Evolutionary conservation across 1,140 invertebrate species (phyloP).

Genomic region (Spodoptera litura): DNA sequence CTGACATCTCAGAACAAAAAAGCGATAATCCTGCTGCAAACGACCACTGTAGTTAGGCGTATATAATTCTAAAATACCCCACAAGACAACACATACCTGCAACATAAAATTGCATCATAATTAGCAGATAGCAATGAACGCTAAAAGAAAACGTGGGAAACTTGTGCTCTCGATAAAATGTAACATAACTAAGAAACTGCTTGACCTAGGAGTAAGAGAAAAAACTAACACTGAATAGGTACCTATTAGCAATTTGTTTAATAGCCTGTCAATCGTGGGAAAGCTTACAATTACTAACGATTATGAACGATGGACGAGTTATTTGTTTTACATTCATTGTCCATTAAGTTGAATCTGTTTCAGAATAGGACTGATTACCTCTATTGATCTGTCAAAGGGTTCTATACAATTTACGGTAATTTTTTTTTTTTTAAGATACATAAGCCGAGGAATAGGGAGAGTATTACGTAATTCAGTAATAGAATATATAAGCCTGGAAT

Average conservation of each 20-base stretch:
- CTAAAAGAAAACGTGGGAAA: conserved; percentile 18
- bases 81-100: no score
- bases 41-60: no score
- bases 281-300: background rate
- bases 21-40: no score
- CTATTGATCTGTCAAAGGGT: no score
- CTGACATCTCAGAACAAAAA: no score
- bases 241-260: background rate
- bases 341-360: background rate
- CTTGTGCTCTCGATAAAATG: conserved; percentile 1
- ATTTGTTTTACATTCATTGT: background rate
- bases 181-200: conserved; percentile 1
- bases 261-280: conserved; percentile 3
- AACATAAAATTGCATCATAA: no score
- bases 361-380: background rate
- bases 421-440: no score
- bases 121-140: background rate
- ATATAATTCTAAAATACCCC: no score
- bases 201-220: conserved; percentile 5
- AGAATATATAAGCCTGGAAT: no score
- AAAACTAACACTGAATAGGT: background rate
- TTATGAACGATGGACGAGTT: background rate
- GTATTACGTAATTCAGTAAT: no score
- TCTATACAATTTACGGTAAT: no score
- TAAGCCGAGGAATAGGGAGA: no score